These are phyloP conservation scores for Phyllostomus hastatus DNA, from an alignment of 2,113 vertebrate genomes.

Conservation along the genomic window DNA sequence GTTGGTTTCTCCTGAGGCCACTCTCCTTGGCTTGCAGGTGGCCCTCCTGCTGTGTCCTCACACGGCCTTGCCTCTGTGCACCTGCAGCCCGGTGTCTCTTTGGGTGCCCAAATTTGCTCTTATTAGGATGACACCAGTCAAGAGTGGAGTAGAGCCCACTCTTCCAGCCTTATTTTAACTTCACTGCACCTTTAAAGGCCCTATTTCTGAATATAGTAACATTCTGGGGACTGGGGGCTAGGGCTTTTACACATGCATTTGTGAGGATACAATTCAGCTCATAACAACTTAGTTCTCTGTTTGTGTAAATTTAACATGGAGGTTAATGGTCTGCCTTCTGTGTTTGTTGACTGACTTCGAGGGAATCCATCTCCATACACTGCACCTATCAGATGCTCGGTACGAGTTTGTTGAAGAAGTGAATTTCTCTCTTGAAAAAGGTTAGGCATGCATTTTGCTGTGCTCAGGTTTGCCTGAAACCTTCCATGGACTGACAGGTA, in stretches of 20 bases:
- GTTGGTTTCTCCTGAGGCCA: background rate
- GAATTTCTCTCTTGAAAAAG: constrained; percentile 33
- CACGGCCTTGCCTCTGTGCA: accelerated
- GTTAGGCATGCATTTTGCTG: background rate
- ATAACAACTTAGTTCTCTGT: background rate
- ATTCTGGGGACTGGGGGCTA: background rate
- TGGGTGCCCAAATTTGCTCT: background rate
- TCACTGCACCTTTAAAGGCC: background rate
- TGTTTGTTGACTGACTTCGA: background rate
- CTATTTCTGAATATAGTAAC: background rate
- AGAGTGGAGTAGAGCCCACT: background rate
- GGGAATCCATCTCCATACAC: background rate
- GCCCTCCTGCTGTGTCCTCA: background rate
- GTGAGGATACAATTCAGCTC: background rate
- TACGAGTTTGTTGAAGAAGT: background rate
- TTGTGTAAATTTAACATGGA: background rate
- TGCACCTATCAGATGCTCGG: background rate
- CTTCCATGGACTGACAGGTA: constrained; percentile 56
- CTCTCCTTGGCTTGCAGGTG: background rate
- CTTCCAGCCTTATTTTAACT: background rate
- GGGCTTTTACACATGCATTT: background rate
- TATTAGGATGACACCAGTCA: background rate
- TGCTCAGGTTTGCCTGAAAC: constrained; percentile 10
- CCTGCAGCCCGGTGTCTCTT: accelerated
- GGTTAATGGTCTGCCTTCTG: no score